Conservation (phyloP, 2,113 vertebrate genomes). For the rabbit (Oryctolagus cuniculus) region mOryCun1.1 NC_091450.1:27151001-27151500, state of each 20-base stretch:
- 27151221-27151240: background rate
- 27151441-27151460: background rate
- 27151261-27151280: constrained; percentile 20
- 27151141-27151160: background rate
- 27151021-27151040: background rate
- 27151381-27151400: background rate
- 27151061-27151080: constrained; percentile 2
- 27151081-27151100: background rate
- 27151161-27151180: background rate
- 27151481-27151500: background rate
- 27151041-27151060: background rate
- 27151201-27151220: background rate
- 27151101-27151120: background rate
- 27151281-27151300: background rate
- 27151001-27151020: background rate
- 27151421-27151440: constrained; percentile 28
- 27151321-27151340: background rate
- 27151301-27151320: background rate
- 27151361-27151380: background rate
- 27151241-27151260: background rate
- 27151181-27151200: background rate
- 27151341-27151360: constrained; percentile 7
- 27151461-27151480: background rate
- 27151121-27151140: background rate
- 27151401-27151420: background rate